Evolutionary conservation across 2,113 vertebrate genomes (phyloP).

Genomic region (Micromys minutus): DNA sequence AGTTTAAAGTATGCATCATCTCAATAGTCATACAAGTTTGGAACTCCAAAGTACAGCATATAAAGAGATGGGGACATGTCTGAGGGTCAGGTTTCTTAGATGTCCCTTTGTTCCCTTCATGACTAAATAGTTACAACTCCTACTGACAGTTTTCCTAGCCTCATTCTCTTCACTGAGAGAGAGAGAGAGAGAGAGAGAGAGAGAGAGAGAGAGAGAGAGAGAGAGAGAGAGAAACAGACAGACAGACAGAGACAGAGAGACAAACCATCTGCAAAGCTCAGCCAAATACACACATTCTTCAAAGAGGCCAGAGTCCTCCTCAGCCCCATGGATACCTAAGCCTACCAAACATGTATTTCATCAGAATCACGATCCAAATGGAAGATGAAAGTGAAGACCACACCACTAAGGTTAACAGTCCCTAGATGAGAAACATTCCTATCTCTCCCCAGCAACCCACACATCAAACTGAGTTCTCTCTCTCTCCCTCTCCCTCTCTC

Average conservation of each 20-base stretch:
- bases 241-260: no score
- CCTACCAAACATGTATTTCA: constrained; percentile 2
- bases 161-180: neutral
- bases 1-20: neutral
- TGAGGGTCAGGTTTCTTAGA: neutral
- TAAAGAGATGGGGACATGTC: neutral
- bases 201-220: no score
- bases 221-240: no score
- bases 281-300: neutral
- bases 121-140: neutral
- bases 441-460: neutral
- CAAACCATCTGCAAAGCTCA: neutral
- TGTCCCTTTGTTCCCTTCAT: neutral
- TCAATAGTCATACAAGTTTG: neutral
- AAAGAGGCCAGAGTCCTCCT: neutral
- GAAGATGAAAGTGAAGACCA: neutral
- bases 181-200: no score
- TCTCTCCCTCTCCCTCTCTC: no score
- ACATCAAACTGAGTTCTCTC: neutral
- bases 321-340: neutral
- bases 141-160: neutral
- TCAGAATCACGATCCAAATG: neutral
- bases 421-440: neutral
- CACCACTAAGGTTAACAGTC: neutral
- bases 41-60: neutral